Evolutionary conservation across 2,797 vertebrate species (phyloP), one percentile per base, ranked within the genome.

Genomic region (Pseudochaenichthys georgianus): DNA sequence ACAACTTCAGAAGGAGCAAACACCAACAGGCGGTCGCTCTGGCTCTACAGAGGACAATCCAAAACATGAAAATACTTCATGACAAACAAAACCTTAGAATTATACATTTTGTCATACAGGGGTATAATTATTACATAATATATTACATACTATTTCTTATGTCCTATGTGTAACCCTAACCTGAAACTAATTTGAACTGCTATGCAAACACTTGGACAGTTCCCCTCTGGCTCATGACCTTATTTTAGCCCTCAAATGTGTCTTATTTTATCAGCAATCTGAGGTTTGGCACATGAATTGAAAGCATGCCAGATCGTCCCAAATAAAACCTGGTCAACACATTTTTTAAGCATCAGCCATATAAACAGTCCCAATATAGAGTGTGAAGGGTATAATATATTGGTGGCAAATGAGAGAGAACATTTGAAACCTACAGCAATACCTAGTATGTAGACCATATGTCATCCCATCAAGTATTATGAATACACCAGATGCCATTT

Each of bases 1-100:
- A 57, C 31, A 77, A 75, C 73, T 81, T 80, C 55, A 55, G 31
- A 70, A 23, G 67, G 53, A 64, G 64, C 74, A 48, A 78, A 59
- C 9, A 10, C 62, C 69, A 66, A 45, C 73, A 34, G 57, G 46
- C 2, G 5, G 21, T 43, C 23, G 52, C 38, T 46, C 59, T 19
- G 59, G 17, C 53, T 69, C 69, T 34, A 64, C 50, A 67, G n/a
- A 55, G 5, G 51, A 64, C 38, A 67, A 46, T 64, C 53, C 15
- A 38, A 61, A 84, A 69, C 19, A 72, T 61, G 58, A 34, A 50
- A 51, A 75, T 75, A 13, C 12, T 11, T 15, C 9, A n/a, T 43
- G 50, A 23, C 9, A 52, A 60, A 52, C 68, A 61, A 52, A 46
- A 34, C 1, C 1, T 4, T n/a, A 53, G 34, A 38, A 38, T 64